phyloP scores from a whole-genome alignment of 2,888 invertebrate genomes.

The Ceratothoa steindachneri region DNA sequence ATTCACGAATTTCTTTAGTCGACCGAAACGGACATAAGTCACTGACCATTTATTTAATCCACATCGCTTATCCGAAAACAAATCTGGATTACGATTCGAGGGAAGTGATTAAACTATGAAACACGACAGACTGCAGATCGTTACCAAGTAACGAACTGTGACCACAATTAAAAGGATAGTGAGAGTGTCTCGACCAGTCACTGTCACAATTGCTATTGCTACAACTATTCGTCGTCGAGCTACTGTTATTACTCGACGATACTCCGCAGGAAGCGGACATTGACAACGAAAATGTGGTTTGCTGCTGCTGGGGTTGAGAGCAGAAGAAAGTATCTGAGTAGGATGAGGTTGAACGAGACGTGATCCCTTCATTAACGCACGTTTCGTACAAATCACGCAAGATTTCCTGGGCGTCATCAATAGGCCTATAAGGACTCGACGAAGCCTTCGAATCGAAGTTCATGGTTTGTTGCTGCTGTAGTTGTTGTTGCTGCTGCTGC shows the following conservation, averaged over 20 bases:
- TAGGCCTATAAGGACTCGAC: not conserved
- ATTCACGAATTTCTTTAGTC: too few relatives aligned
- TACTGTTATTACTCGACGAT: not conserved
- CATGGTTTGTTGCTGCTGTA: not conserved
- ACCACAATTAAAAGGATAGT: constrained; percentile 58
- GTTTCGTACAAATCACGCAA: constrained; percentile 38
- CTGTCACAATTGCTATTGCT: constrained; percentile 21
- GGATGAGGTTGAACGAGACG: constrained; percentile 27
- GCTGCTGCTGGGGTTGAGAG: constrained; percentile 17
- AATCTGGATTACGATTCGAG: constrained; percentile 56
- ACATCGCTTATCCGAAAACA: not conserved
- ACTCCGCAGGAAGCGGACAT: not conserved
- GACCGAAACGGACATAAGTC: not conserved
- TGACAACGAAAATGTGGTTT: not conserved
- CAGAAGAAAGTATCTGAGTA: constrained; percentile 27
- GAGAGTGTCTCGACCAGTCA: constrained; percentile 40
- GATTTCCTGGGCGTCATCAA: constrained; percentile 40
- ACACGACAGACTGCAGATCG: constrained; percentile 61
- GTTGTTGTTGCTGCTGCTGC: too few relatives aligned
- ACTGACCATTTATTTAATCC: not conserved
- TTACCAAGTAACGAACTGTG: constrained; percentile 63
- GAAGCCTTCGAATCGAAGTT: not conserved
- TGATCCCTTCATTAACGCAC: constrained; percentile 18
- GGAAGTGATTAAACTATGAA: constrained; percentile 61
- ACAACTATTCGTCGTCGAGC: constrained; percentile 16